Evolutionary conservation across 1,140 invertebrate species (phyloP).

Genomic region (Drosophila simulans): DNA sequence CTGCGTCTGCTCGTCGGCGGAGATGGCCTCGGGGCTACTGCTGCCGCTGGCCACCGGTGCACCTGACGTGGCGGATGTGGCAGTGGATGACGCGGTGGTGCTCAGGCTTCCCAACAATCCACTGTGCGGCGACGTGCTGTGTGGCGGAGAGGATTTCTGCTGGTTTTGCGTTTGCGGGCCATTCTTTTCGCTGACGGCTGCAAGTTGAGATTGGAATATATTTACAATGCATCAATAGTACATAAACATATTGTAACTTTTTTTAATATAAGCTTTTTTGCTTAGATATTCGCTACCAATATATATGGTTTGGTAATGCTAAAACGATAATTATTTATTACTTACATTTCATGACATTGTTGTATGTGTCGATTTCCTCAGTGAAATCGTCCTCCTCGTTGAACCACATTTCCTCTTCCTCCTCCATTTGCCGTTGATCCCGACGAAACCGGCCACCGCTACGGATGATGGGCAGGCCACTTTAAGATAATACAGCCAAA

Average conservation of each 20-base stretch:
- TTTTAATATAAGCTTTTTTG: too few relatives aligned
- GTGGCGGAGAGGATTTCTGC: slow-evolving; percentile 78
- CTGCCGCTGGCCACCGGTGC: slow-evolving; percentile 57
- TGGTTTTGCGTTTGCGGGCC: slow-evolving; percentile 71
- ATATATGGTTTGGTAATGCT: too few relatives aligned
- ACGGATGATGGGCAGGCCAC: slow-evolving; percentile 89
- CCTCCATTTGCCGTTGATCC: slow-evolving; percentile 96
- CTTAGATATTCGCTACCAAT: too few relatives aligned
- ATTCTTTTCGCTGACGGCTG: slow-evolving; percentile 81
- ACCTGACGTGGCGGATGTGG: slow-evolving; percentile 52
- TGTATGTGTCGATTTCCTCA: slow-evolving; percentile 87
- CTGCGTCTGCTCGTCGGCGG: slow-evolving; percentile 62
- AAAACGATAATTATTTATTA: background rate
- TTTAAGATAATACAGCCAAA: slow-evolving; percentile 77
- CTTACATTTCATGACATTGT: slow-evolving; percentile 85
- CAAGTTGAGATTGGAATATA: background rate
- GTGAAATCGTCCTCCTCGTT: slow-evolving; percentile 98
- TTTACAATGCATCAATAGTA: background rate
- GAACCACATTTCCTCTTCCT: slow-evolving; percentile 99
- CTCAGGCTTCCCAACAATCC: slow-evolving; percentile 71
- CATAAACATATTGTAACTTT: too few relatives aligned
- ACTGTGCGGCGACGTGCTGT: slow-evolving; percentile 64
- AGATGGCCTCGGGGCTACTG: slow-evolving; percentile 60
- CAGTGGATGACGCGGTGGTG: slow-evolving; percentile 69
- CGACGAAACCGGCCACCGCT: slow-evolving; percentile 93